phyloP scores from a whole-genome alignment of 1,140 invertebrate species.

The Panagrolaimus sp. region DNA sequence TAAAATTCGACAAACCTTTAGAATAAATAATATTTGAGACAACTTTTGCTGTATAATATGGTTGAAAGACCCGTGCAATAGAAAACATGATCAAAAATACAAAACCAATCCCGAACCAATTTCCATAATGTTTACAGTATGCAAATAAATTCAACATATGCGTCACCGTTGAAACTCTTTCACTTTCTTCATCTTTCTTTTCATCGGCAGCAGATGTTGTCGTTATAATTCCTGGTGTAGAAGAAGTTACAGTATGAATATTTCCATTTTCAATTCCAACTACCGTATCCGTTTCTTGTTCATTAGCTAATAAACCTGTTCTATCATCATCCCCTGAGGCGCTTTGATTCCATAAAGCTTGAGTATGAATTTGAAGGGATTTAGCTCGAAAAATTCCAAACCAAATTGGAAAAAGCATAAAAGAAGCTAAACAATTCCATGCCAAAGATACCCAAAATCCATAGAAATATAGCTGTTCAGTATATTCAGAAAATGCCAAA shows the following conservation, averaged over 20 bases:
- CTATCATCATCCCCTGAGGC: background rate
- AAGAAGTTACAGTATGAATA: background rate
- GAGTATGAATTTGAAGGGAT: background rate
- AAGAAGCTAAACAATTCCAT: constrained; percentile 19
- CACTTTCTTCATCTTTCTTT: constrained; percentile 8
- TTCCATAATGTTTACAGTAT: constrained; percentile 24
- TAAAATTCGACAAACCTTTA: background rate
- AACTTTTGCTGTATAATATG: constrained; percentile 37
- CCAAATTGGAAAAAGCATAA: constrained; percentile 18
- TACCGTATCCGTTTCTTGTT: background rate
- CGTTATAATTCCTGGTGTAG: too few relatives aligned
- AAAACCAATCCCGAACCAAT: constrained; percentile 40
- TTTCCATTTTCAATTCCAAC: background rate
- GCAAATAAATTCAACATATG: constrained; percentile 15
- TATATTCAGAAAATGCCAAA: constrained; percentile 21
- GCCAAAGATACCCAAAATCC: constrained; percentile 21
- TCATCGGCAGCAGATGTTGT: background rate
- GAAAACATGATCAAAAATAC: constrained; percentile 43
- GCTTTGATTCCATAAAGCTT: background rate
- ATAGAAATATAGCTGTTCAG: constrained; percentile 6
- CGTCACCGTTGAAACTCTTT: constrained; percentile 4
- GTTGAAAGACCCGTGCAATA: constrained; percentile 43
- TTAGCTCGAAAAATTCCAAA: background rate
- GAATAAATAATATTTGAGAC: constrained; percentile 36
- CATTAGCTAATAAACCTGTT: background rate